Evolutionary conservation across 2,888 invertebrate species (phyloP).

Genomic region (Portevinia maculata): DNA sequence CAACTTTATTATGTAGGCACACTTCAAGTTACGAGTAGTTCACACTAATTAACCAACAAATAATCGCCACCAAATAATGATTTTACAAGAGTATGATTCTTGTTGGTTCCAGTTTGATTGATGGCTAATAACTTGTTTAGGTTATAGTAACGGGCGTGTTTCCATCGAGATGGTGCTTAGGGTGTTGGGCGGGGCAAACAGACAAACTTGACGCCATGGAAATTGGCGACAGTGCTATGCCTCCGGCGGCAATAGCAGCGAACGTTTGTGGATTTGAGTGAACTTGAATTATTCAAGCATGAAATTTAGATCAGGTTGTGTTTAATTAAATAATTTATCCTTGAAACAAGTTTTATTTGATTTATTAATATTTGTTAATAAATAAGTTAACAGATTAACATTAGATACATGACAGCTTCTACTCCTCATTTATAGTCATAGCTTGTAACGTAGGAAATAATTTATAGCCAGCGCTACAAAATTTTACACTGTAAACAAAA

Average conservation of each 20-base stretch:
- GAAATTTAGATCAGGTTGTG: conserved; percentile 1
- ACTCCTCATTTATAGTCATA: too few species aligned
- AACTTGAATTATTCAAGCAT: conserved; percentile 1
- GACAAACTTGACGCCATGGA: conserved; percentile 15
- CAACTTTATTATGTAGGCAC: conserved; percentile 16
- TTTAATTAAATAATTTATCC: conserved; percentile 15
- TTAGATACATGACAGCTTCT: too few species aligned
- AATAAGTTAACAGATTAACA: too few species aligned
- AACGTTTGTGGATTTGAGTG: not conserved
- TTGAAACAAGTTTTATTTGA: not conserved
- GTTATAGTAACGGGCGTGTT: conserved; percentile 12
- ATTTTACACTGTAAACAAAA: too few species aligned
- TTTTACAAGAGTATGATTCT: conserved; percentile 19
- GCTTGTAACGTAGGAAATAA: too few species aligned
- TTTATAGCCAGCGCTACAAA: too few species aligned
- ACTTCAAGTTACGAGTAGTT: conserved; percentile 7
- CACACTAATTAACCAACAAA: conserved; percentile 44
- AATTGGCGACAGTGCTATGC: conserved; percentile 14
- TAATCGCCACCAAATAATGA: conserved; percentile 29
- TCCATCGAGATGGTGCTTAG: not conserved
- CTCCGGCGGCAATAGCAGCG: conserved; percentile 1
- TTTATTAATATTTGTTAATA: too few species aligned
- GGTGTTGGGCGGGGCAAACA: not conserved
- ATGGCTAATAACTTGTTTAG: conserved; percentile 38
- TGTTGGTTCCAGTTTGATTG: conserved; percentile 35